Evolutionary conservation across 2,888 invertebrate species (phyloP).

Genomic region (Pyrgus malvae): DNA sequence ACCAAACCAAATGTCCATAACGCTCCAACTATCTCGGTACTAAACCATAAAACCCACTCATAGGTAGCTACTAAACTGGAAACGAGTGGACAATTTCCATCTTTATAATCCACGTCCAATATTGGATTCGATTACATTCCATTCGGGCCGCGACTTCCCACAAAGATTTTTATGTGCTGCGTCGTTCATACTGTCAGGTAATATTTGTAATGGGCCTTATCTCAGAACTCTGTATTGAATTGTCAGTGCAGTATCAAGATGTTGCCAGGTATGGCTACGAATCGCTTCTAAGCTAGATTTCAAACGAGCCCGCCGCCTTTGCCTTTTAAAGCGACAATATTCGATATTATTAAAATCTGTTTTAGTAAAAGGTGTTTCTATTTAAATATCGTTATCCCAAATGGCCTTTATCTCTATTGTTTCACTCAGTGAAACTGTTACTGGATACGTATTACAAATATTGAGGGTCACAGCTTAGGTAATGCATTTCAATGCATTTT

Average conservation of each 20-base stretch:
- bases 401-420: slow-evolving; percentile 28
- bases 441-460: slow-evolving; percentile 22
- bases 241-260: slow-evolving; percentile 59
- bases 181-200: slow-evolving; percentile 51
- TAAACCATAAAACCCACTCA: slow-evolving; percentile 36
- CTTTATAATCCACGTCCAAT: slow-evolving; percentile 41
- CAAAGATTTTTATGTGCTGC: slow-evolving; percentile 54
- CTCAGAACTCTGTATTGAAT: slow-evolving; percentile 62
- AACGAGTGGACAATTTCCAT: slow-evolving; percentile 34
- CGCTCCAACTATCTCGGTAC: slow-evolving; percentile 37
- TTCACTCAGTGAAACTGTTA: slow-evolving; percentile 21
- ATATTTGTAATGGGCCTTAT: slow-evolving; percentile 63
- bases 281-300: slow-evolving; percentile 45
- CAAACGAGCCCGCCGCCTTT: slow-evolving; percentile 49
- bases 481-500: slow-evolving; percentile 24
- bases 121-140: slow-evolving; percentile 44
- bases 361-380: slow-evolving; percentile 22
- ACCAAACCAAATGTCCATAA: slow-evolving; percentile 31
- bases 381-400: slow-evolving; percentile 22
- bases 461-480: slow-evolving; percentile 21
- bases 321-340: slow-evolving; percentile 36
- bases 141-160: slow-evolving; percentile 40
- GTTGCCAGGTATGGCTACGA: slow-evolving; percentile 46
- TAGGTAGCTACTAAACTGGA: slow-evolving; percentile 35
- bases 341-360: slow-evolving; percentile 20